Evolutionary conservation across 2,888 invertebrate species (phyloP), one percentile per base, ranked within the genome.

Genomic region (Quadriops clusia): DNA sequence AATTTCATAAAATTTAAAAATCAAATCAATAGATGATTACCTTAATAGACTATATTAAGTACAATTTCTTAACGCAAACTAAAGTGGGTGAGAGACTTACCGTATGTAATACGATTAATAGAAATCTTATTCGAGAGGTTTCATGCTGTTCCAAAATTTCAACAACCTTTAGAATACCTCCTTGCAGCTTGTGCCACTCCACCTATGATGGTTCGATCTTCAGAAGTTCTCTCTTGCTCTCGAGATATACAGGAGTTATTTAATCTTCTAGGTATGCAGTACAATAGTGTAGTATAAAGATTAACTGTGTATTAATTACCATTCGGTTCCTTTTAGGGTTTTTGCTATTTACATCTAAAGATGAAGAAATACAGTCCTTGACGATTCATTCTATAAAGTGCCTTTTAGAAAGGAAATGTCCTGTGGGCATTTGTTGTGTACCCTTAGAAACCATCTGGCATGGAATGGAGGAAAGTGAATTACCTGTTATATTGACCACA

Each of bases 61-160:
- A 23, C 25, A 15, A 23, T 23, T 28, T 20, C n/a, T 24, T 31
- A 40, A 30, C 21, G 21, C 26, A 9, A 31, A 15, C 23, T 21
- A 7, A 33, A 63, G 63, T 52, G 49, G 35, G 34, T 62, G 5
- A 45, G 40, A 35, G 53, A 62, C 33, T 44, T 64, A 17, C 40
- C 49, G 1, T 41, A 43, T 23, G 34, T 61, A 13, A 58, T 50
- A 34, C 38, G 47, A 27, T 28, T 61, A 20, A 34, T 62, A 9
- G 54, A 60, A 34, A 49, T 58, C 32, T 37, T 62, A 15, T 38
- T 47, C 4, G 38, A 41, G 30, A 48, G 42, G 26, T 27, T 44
- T 2, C 24, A 36, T 3, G 24, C 35, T 2, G 28, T 39, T 3
- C 33, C 46, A 8, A 40, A 46, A 3, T 60, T 56, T 36, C 30